Base-by-base conservation (phyloP, 2,888 invertebrate genomes). In the Margaritifera margaritifera region DNA sequence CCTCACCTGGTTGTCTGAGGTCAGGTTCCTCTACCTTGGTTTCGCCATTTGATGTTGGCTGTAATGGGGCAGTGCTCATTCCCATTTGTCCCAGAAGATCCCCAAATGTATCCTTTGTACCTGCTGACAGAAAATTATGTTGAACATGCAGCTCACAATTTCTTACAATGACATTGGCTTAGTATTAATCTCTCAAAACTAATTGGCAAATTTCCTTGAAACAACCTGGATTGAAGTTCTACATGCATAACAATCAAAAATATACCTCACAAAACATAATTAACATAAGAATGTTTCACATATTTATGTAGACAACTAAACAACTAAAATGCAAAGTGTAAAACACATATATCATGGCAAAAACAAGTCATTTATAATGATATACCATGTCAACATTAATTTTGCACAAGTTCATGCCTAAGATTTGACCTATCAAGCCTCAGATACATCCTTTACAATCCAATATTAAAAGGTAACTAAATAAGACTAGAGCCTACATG, bases 21-120 rank as follows among this genome's bases (percentile, higher is more conserved):
- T 74, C 78, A n/a, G 72, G 75, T 56, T 80, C 80, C 19, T 74
- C 76, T 24, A 50, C 66, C 57, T 78, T 73, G 20, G 75, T 69
- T 31, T 81, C 82, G 19, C 79, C 80, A 62, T 80, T 80, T 15
- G 79, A 62, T 22, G 66, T 62, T 22, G 75, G 72, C 61, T 78
- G 77, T 25, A 78, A 74, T 8, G 75, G 75, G n/a, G 69, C 68
- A 51, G 68, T 73, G 5, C 77, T 74, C 82, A 85, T 82, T n/a
- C 84, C 85, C 71, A 81, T 78, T 20, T 74, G 74, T n/a, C 86
- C 83, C 25, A 88, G 69, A 59, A 88, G 74, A 73, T 87, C 87
- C 56, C 84, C 85, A 80, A 88, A 88, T 42, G 81, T 76, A 74
- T 87, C 86, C 61, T 79, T 81, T 69, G 78, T 79, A 18, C 72